Percentiles rank a stretch among this genome's conserved stretches.
Evolutionary conservation across 2,113 vertebrate genomes (phyloP).

Genomic region (Xiphorhynchus elegans): DNA sequence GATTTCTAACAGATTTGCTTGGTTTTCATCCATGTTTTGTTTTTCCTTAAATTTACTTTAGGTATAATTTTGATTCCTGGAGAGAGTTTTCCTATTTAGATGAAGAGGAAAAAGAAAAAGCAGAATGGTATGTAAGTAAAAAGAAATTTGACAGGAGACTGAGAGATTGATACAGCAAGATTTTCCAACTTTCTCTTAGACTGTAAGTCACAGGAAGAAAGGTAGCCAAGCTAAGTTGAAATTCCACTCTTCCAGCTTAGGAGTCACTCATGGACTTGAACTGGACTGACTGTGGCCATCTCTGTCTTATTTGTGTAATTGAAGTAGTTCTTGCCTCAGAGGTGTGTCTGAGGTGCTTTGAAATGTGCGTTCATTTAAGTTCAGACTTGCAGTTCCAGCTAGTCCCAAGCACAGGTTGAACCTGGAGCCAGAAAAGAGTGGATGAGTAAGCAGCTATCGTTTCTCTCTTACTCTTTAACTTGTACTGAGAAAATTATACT

Average conservation of each 20-base stretch:
- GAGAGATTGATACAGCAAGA: background rate
- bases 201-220: background rate
- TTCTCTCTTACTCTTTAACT: background rate
- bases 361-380: background rate
- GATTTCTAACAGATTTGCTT: background rate
- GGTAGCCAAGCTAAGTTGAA: background rate
- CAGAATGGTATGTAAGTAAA: conserved; percentile 89
- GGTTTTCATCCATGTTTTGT: background rate
- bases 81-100: conserved; percentile 99
- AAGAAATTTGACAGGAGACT: background rate
- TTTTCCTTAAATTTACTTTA: background rate
- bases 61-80: conserved; percentile 99
- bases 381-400: background rate
- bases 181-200: background rate
- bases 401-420: background rate
- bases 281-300: background rate
- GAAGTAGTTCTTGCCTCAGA: background rate
- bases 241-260: background rate
- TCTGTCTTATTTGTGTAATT: background rate
- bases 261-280: background rate
- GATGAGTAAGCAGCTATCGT: background rate
- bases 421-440: background rate
- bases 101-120: conserved; percentile 99
- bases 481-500: background rate
- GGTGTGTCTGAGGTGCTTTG: background rate